Conservation (phyloP, 2,888 invertebrate species). For the Cinara cedri region DNA sequence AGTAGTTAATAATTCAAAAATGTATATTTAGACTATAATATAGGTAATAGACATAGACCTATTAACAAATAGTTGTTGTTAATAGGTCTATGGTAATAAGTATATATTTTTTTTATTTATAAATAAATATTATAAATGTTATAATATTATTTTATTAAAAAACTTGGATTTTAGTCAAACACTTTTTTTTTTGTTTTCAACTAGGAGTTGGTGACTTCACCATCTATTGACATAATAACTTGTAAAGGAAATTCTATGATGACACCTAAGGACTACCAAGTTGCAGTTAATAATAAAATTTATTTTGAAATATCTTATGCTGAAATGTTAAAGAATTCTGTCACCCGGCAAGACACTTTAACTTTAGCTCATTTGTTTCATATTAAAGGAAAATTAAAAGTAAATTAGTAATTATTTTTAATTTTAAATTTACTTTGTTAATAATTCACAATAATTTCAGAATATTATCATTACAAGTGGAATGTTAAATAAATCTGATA, state of each 20-base stretch:
- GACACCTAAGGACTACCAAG: constrained; percentile 12
- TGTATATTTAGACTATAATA: no score
- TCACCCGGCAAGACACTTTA: constrained; percentile 24
- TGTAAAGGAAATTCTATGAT: constrained; percentile 2
- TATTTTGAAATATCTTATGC: constrained; percentile 42
- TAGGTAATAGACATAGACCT: no score
- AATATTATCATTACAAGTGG: constrained; percentile 41
- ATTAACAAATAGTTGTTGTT: no score
- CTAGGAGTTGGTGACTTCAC: not conserved
- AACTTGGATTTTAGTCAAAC: no score
- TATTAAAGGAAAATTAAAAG: constrained; percentile 50
- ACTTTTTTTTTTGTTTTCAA: not conserved
- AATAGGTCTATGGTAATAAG: no score
- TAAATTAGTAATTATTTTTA: not conserved
- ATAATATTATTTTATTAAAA: no score
- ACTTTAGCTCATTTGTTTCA: constrained; percentile 43
- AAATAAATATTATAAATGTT: no score
- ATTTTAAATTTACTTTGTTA: not conserved
- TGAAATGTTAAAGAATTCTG: constrained; percentile 15
- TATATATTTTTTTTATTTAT: no score
- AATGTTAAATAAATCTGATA: not conserved
- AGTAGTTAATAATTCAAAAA: no score
- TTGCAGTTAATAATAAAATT: constrained; percentile 11
- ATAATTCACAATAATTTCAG: constrained; percentile 7
- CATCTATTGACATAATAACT: constrained; percentile 12